phyloP scores from a whole-genome alignment of 2,113 vertebrate genomes.

The Cyprinodon tularosa region DNA sequence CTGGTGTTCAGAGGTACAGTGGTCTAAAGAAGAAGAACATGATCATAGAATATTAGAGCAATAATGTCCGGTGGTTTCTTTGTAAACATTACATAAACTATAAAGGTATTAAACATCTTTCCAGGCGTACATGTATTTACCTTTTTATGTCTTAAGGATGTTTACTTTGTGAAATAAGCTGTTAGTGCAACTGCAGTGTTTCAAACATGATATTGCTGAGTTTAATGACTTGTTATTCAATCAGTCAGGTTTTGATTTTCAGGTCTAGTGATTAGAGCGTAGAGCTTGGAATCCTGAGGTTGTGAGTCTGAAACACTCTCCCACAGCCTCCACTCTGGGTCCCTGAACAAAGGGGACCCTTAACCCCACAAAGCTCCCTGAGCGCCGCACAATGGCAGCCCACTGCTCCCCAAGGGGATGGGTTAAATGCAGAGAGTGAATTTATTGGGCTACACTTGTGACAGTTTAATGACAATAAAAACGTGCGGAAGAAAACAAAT shows the following conservation, averaged over 20 bases:
- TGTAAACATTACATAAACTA: background rate
- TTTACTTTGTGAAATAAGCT: background rate
- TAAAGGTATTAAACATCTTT: background rate
- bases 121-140: background rate
- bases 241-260: background rate
- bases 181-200: background rate
- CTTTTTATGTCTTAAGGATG: background rate
- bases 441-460: too few species aligned
- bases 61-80: background rate
- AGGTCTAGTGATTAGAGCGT: too few species aligned
- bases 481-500: too few species aligned
- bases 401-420: too few species aligned
- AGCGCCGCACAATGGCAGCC: too few species aligned
- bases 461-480: too few species aligned
- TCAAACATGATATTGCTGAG: background rate
- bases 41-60: background rate
- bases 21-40: conserved; percentile 77
- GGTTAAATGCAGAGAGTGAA: too few species aligned
- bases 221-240: background rate
- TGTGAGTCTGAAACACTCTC: too few species aligned
- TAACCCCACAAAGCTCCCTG: too few species aligned
- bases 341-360: too few species aligned
- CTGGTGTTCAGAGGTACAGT: conserved; percentile 92
- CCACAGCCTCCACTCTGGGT: too few species aligned
- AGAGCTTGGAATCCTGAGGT: too few species aligned